Conservation (phyloP, 1,140 invertebrate species). For the Halesus radiatus region DNA sequence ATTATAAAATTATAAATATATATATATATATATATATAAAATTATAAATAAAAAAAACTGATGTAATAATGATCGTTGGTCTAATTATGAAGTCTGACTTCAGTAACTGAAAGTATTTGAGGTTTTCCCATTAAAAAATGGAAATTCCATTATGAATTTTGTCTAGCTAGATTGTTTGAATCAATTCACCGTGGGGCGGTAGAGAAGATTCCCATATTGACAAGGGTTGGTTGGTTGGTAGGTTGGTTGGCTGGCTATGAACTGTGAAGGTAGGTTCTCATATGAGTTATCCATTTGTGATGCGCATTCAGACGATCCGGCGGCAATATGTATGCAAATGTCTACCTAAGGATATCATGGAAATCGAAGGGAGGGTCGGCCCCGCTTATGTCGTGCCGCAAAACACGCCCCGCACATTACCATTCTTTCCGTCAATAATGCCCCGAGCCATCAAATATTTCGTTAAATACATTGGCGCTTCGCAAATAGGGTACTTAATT, state of each 20-base stretch:
- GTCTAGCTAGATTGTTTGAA: too few species aligned
- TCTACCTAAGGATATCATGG: slow-evolving; percentile 17
- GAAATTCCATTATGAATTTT: too few species aligned
- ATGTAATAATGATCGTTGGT: too few species aligned
- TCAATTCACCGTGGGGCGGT: background rate
- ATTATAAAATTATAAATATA: too few species aligned
- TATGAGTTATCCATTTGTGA: slow-evolving; percentile 53
- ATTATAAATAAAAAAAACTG: too few species aligned
- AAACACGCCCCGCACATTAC: slow-evolving; percentile 21
- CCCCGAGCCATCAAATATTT: slow-evolving; percentile 16
- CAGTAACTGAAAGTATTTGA: too few species aligned
- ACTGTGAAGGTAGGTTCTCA: slow-evolving; percentile 2
- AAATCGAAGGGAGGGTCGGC: slow-evolving; percentile 8
- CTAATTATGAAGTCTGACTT: too few species aligned
- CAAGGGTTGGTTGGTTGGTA: slow-evolving; percentile 22
- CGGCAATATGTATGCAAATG: slow-evolving; percentile 57
- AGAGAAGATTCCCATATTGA: slow-evolving; percentile 5
- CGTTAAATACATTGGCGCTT: background rate
- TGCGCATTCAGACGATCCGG: slow-evolving; percentile 52
- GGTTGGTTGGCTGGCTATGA: background rate
- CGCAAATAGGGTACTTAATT: background rate
- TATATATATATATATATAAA: too few species aligned
- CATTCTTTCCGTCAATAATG: slow-evolving; percentile 38
- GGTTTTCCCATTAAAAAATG: too few species aligned
- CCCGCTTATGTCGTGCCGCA: slow-evolving; percentile 7